Percentiles rank a stretch among this genome's conserved stretches.
These are phyloP conservation scores for Ispidina picta DNA, from an alignment of 2,797 vertebrate species.

Conservation along the genomic window DNA sequence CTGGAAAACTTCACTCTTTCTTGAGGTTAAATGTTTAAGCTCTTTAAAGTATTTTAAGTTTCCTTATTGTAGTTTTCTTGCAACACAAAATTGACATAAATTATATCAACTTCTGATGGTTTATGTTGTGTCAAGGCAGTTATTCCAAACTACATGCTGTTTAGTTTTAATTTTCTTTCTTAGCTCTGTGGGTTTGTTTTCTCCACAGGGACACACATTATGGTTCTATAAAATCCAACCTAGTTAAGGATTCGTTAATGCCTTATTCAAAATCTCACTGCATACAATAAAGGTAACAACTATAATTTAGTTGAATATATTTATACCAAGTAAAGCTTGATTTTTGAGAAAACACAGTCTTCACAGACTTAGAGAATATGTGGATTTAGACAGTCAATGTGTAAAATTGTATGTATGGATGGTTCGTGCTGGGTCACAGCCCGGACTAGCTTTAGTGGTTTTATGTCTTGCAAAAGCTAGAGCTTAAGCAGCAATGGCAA, in stretches of 20 bases:
- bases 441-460: neutral
- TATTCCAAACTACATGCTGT: neutral
- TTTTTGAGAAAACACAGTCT: neutral
- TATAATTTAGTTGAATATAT: neutral
- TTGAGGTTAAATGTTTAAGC: conserved; percentile 35
- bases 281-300: neutral
- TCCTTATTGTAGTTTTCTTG: neutral
- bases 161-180: neutral
- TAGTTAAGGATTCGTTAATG: neutral
- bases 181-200: neutral
- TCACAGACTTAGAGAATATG: neutral
- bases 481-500: neutral
- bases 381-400: neutral
- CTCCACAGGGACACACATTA: neutral
- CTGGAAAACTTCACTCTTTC: conserved; percentile 32
- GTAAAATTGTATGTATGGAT: neutral
- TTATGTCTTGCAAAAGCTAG: neutral
- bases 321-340: neutral
- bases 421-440: neutral
- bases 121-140: neutral
- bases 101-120: neutral
- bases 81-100: neutral
- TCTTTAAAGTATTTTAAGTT: neutral
- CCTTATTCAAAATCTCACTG: neutral
- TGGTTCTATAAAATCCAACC: neutral